phyloP scores from a whole-genome alignment of 23 tunicate species.

The Corella eumyota region DNA sequence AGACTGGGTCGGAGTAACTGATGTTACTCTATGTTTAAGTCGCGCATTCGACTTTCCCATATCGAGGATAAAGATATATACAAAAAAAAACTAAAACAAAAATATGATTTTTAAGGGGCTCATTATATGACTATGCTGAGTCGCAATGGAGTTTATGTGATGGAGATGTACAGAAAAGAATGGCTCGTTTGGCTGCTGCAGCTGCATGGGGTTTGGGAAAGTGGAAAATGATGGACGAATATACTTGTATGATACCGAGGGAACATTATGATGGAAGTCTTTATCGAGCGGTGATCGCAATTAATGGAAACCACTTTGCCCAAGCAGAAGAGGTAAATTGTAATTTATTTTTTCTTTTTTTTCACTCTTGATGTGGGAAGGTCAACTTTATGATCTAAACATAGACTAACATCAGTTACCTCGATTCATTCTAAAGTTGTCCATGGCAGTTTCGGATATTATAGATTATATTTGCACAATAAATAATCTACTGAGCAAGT shows the following conservation, averaged over 20 bases:
- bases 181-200: conserved; percentile 93
- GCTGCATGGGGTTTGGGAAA: conserved; percentile 96
- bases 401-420: no score
- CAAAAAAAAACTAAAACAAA: not conserved
- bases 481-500: no score
- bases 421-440: no score
- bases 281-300: conserved; percentile 84
- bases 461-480: no score
- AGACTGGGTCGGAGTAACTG: no score
- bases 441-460: no score
- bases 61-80: not conserved
- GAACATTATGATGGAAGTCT: conserved; percentile 90
- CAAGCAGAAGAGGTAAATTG: conserved; percentile 79
- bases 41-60: no score
- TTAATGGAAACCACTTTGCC: conserved; percentile 62
- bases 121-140: conserved; percentile 49
- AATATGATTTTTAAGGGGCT: conserved; percentile 28
- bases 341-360: not conserved
- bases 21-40: no score
- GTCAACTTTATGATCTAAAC: no score
- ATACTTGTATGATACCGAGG: conserved; percentile 79
- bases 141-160: conserved; percentile 45
- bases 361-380: no score
- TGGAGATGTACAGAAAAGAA: conserved; percentile 44
- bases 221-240: conserved; percentile 88